Base-by-base conservation (phyloP, 2,797 vertebrate species). In the Sebastes hubbsi region DNA sequence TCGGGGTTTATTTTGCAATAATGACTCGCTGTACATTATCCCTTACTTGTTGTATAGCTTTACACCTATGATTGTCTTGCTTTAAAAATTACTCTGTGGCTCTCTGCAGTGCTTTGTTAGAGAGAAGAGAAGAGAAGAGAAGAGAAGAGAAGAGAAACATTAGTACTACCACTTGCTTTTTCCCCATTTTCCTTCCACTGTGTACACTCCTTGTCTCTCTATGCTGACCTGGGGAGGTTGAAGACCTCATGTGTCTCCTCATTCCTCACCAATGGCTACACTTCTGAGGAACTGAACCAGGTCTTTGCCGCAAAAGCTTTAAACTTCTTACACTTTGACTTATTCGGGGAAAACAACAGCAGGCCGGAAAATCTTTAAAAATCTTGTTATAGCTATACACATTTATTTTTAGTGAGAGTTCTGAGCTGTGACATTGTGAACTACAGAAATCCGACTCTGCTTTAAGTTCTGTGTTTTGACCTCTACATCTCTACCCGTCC, bases 271-370 rank as follows among this genome's bases (percentile, higher is more conserved):
- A 25, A 25, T 25, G 25, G 34, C 27, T 24, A 64, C 59, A 71
- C 22, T 60, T 8, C 16, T 11, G 16, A 34, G 9, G 29, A 24
- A 24, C 22, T 2, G 6, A 59, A 64, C 20, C 18, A 58, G 10
- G 42, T 55, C 14, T 66, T 49, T 84, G 36, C 13, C 54, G 59
- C 36, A 78, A 65, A 65, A 68, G 59, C 54, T 42, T 49, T 29
- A 61, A 34, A 52, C 27, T 55, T 68, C 6, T 27, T 30, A 61
- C 14, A 42, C 11, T 6, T 62, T 56, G 24, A 66, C 11, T 58
- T 63, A 9, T 4, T 12, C 8, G 16, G 24, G 24, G 52, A 22
- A 64, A 61, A 74, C 42, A 69, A 54, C 38, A 24, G 63, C 18
- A 49, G 62, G 4, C 16, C 1, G 49, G 27, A 58, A 29, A 70